These are phyloP conservation scores for Parazoanthus swiftii DNA, from an alignment of 92 coral and sea anemone species.

Conservation along the genomic window DNA sequence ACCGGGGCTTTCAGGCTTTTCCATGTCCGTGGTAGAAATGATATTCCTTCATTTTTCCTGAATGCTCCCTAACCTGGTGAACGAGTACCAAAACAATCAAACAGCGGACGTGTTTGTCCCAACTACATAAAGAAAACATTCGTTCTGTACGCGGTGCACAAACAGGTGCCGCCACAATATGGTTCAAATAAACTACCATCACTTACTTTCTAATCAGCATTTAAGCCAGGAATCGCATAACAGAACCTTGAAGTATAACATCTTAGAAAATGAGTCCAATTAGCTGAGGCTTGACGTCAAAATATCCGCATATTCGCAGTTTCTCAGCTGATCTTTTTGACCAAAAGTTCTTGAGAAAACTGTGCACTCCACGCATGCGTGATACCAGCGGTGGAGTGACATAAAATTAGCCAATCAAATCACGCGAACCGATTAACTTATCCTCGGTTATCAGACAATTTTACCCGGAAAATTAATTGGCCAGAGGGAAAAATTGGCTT, in stretches of 20 bases:
- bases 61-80: conserved; percentile 43
- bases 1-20: conserved; percentile 80
- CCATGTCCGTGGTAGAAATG: conserved; percentile 68
- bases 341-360: conserved; percentile 34
- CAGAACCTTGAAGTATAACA: neutral
- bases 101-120: neutral
- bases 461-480: conserved; percentile 4
- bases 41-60: conserved; percentile 67
- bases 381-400: conserved; percentile 85
- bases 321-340: conserved; percentile 42
- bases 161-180: conserved; percentile 33
- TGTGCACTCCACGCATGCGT: conserved; percentile 72
- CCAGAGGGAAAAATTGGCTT: conserved; percentile 2
- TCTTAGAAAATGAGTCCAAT: conserved; percentile 12
- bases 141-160: neutral
- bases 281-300: neutral
- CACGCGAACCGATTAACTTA: conserved; percentile 15
- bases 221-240: conserved; percentile 30
- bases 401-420: conserved; percentile 68
- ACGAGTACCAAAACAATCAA: conserved; percentile 16
- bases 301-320: conserved; percentile 19
- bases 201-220: conserved; percentile 38
- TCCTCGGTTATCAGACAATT: neutral
- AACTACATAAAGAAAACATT: conserved; percentile 13
- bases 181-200: neutral